Evolutionary conservation across 2,888 invertebrate species (phyloP), one percentile per base, ranked within the genome.

Genomic region (Sthenelais limicola): DNA sequence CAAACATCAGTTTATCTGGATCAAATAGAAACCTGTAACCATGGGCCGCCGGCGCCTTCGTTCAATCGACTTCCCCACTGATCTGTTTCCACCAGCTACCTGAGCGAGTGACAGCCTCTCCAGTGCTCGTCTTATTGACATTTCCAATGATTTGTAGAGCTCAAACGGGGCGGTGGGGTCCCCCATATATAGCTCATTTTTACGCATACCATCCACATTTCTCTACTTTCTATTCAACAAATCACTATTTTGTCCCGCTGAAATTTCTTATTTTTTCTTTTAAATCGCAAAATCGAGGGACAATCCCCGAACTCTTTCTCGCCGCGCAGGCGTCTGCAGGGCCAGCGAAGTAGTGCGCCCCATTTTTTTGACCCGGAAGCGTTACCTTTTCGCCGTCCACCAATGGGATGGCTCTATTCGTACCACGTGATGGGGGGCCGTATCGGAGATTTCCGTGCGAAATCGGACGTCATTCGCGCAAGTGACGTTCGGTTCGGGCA

Each of bases 401-500:
- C 62, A 62, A 62, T 62, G 38, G 26, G 62, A 18, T 3, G 38
- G 38, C 38, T 3, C 4, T 7, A 15, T n/a, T 9, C 12, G 62
- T 30, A 32, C 51, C 54, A 70, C 70, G 70, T 70, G 56, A 54
- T 30, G 15, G 54, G 54, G 51, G 52, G 38, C 43, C 54, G 70
- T 33, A 18, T 70, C 70, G 70, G 71, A 58, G 62, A 33, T 58
- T 62, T 54, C 62, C 71, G 49, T 43, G 38, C 56, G 43, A 30
- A 21, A 32, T 38, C 47, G 71, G 33, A 71, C 71, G 71, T 71
- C 71, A 71, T 71, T 71, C 51, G 58, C 33, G 38, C 38, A 9
- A 26, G 67, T 58, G 73, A 62, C 51, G 70, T 70, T 18, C 26
- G 30, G 58, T 33, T 52, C 52, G 68, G 35, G 35, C 32, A 30